Evolutionary conservation across 1,140 invertebrate species (phyloP).

Genomic region (Cepaea nemoralis): DNA sequence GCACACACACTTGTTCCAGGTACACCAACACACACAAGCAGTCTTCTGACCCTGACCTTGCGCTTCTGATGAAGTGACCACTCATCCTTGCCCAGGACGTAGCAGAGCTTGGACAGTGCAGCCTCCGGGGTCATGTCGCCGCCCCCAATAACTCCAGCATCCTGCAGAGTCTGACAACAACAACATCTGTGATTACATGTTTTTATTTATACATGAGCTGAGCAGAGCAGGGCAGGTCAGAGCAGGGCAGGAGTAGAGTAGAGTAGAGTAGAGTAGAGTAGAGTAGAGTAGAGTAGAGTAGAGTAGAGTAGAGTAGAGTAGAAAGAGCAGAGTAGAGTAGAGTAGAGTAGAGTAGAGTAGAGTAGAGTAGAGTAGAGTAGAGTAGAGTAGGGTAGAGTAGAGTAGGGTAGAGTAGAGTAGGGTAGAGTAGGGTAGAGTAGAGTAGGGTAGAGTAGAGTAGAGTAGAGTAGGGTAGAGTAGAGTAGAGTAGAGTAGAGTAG

Average conservation of each 20-base stretch:
- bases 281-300: conserved; percentile 21
- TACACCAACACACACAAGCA: too few species aligned
- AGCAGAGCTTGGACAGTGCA: conserved; percentile 90
- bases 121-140: conserved; percentile 96
- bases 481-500: conserved; percentile 35
- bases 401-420: conserved; percentile 37
- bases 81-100: conserved; percentile 88
- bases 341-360: conserved; percentile 25
- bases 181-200: neutral
- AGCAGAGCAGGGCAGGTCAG: neutral
- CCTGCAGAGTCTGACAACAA: conserved; percentile 73
- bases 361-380: conserved; percentile 34
- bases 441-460: conserved; percentile 30
- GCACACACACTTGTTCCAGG: too few species aligned
- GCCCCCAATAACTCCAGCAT: conserved; percentile 86
- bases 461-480: conserved; percentile 26
- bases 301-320: conserved; percentile 27
- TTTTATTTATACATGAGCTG: neutral
- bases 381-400: conserved; percentile 33
- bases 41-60: too few species aligned
- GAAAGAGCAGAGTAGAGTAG: conserved; percentile 13
- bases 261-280: conserved; percentile 1
- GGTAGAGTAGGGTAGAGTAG: conserved; percentile 22
- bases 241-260: neutral
- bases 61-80: conserved; percentile 82